Evolutionary conservation across 2,888 invertebrate species (phyloP).

Genomic region (Hydraecia micacea): DNA sequence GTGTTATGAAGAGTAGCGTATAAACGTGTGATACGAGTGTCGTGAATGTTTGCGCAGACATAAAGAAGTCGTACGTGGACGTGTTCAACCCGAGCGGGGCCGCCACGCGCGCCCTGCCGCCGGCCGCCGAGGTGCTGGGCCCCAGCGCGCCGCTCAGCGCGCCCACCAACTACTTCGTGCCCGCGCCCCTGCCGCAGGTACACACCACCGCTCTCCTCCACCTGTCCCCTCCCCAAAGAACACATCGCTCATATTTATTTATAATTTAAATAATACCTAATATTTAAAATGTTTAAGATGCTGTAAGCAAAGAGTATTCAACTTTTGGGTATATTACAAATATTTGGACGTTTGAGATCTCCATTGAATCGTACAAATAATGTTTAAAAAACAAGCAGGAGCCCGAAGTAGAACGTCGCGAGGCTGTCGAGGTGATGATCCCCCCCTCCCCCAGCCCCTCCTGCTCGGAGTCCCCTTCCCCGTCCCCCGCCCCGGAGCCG

Average conservation of each 20-base stretch:
- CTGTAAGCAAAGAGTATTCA: neutral
- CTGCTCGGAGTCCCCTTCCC: constrained; percentile 55
- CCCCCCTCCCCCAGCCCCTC: constrained; percentile 67
- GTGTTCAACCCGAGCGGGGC: constrained; percentile 95
- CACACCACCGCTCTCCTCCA: neutral
- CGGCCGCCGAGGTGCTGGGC: constrained; percentile 80
- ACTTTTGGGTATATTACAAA: neutral
- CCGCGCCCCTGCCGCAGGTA: constrained; percentile 60
- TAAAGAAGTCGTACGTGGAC: constrained; percentile 97
- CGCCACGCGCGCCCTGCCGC: constrained; percentile 79
- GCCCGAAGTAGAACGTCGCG: constrained; percentile 29
- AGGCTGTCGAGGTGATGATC: constrained; percentile 65
- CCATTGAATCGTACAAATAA: constrained; percentile 3
- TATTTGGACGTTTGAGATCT: neutral
- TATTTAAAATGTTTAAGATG: neutral
- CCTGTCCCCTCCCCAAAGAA: no score
- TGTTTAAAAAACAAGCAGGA: constrained; percentile 21
- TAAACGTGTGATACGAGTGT: neutral
- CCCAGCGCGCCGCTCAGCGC: constrained; percentile 81
- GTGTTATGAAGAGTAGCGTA: neutral
- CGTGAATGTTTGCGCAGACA: constrained; percentile 88
- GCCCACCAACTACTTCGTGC: constrained; percentile 72
- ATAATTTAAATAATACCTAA: no score
- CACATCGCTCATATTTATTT: no score
- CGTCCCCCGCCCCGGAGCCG: constrained; percentile 25